A percentile compares a stretch with the other conserved stretches of the same genome.
phyloP scores from a whole-genome alignment of 2,113 vertebrate genomes.

The Emydura subglobosa region DNA sequence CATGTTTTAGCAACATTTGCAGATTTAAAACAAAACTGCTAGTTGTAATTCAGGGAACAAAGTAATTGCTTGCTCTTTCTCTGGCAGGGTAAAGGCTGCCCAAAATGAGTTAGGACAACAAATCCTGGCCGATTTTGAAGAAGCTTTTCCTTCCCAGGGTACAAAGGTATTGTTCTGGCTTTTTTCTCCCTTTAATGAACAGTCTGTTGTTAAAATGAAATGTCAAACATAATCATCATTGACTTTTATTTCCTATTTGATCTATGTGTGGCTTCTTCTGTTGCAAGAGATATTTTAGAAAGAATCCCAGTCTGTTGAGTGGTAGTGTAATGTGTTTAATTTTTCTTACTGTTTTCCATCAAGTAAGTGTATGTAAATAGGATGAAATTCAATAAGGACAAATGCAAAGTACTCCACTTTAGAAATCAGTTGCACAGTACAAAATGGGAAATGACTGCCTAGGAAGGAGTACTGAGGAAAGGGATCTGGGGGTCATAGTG shows the following conservation, averaged over 20 bases:
- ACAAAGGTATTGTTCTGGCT: slow-evolving; percentile 87
- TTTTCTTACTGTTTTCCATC: not conserved
- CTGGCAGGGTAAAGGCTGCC: slow-evolving; percentile 92
- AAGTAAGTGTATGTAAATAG: not conserved
- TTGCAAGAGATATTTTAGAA: not conserved
- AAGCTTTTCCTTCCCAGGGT: slow-evolving; percentile 95
- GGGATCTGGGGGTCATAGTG: not conserved
- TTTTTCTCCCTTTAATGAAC: not conserved
- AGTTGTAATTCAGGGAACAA: not conserved
- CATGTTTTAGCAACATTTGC: not conserved
- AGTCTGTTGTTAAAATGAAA: not conserved
- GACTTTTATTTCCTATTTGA: not conserved
- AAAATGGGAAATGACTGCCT: not conserved
- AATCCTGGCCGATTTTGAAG: slow-evolving; percentile 97
- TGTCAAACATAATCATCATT: fast-evolving
- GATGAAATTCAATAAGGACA: not conserved
- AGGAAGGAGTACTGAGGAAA: not conserved
- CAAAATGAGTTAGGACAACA: slow-evolving; percentile 97
- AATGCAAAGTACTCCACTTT: not conserved
- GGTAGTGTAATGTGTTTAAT: not conserved
- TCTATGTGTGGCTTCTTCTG: not conserved
- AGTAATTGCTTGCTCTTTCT: not conserved
- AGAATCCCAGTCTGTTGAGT: not conserved
- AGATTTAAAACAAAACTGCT: not conserved
- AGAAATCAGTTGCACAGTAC: not conserved